Evolutionary conservation across 2,113 vertebrate genomes (phyloP), one percentile per base, ranked within the genome.

Genomic region (Girardinichthys multiradiatus): DNA sequence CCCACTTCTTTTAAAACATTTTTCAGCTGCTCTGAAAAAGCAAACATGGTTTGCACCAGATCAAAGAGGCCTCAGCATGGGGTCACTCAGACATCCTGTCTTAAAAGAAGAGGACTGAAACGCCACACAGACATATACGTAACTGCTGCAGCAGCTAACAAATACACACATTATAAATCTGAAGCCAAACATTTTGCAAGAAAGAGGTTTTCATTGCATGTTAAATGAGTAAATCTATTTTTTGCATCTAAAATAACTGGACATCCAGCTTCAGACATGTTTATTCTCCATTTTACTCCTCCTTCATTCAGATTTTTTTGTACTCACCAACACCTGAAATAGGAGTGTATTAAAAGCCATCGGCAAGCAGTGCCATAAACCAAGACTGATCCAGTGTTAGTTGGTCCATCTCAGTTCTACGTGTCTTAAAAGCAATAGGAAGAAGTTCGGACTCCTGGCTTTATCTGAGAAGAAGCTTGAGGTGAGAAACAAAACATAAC

Each of bases 371-470:
- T 87, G 90, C 89, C 88, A 84, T 70, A 68, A 72, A 84, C 48
- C 70, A 63, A 24, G 75, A 86, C 75, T 81, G 72, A 73, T 80
- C 83, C 77, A 30, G 87, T 86, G 86, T 74, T 79, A 85, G 85
- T 86, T 88, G 88, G 59, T 87, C 77, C 76, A 85, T 70, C 68
- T 65, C 27, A 42, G 73, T 57, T 79, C 59, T 85, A 81, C 21
- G 48, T 82, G 76, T 87, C 84, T 83, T 88, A 82, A 88, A 91
- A 91, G 89, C 90, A 90, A 90, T 92, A 90, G 90, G 75, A 86
- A 81, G 84, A 86, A 67, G 76, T 71, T 51, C 13, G 64, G 67
- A 85, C 75, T 74, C 17, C 21, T 76, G 54, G 70, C 48, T 37
- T 81, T 64, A 60, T 51, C 68, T 67, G 33, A 31, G n/a, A 74